Percentiles rank a stretch among this genome's conserved stretches.
These are phyloP conservation scores for Pediacus dermestoides DNA, from an alignment of 2,888 invertebrate species.

Conservation along the genomic window DNA sequence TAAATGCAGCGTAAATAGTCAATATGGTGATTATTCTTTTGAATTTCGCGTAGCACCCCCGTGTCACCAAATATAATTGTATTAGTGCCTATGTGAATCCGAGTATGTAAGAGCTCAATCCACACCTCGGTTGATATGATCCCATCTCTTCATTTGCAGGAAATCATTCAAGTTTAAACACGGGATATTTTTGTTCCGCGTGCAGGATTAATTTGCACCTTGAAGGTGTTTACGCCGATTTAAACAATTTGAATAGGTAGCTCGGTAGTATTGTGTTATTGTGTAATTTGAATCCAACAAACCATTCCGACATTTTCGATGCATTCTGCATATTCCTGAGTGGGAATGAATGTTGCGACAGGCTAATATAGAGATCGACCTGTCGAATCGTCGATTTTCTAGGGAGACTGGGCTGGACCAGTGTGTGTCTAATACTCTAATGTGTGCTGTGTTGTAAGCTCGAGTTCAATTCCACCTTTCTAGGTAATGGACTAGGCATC, in stretches of 20 bases:
- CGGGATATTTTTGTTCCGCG: slow-evolving; percentile 44
- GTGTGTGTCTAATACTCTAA: too few species aligned
- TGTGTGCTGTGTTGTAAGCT: too few species aligned
- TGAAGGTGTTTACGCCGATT: slow-evolving; percentile 41
- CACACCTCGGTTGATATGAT: slow-evolving; percentile 28
- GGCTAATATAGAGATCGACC: too few species aligned
- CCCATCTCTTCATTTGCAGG: slow-evolving; percentile 40
- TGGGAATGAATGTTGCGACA: too few species aligned
- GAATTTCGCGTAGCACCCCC: slow-evolving; percentile 3
- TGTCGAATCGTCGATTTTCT: too few species aligned
- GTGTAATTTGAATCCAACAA: slow-evolving; percentile 3
- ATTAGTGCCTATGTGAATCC: slow-evolving; percentile 10
- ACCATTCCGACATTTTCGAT: too few species aligned
- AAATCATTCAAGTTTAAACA: slow-evolving; percentile 44
- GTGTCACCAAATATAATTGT: slow-evolving; percentile 14
- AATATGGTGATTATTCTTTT: slow-evolving; percentile 11
- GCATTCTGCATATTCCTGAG: too few species aligned
- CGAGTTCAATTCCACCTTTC: too few species aligned
- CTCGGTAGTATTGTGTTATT: slow-evolving; percentile 5
- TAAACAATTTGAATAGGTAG: slow-evolving; percentile 35
- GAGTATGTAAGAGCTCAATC: slow-evolving; percentile 13
- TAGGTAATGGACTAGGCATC: not conserved
- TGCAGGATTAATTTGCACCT: slow-evolving; percentile 45
- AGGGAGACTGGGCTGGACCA: too few species aligned
- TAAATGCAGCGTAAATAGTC: too few species aligned